These are phyloP conservation scores for Ivindomyrus marchei DNA, from an alignment of 2,113 vertebrate genomes.

Conservation along the genomic window DNA sequence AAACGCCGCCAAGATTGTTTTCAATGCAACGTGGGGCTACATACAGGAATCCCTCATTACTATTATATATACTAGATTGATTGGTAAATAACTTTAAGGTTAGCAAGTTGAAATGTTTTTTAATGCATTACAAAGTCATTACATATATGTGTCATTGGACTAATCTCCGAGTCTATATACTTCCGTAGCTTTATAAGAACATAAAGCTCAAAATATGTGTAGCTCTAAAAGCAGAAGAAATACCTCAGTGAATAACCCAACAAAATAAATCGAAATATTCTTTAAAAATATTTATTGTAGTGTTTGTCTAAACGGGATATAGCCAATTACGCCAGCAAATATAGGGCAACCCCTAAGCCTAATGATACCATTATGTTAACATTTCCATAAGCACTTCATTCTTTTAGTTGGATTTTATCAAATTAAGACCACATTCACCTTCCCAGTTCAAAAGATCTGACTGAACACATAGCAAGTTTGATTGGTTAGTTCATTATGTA, in stretches of 20 bases:
- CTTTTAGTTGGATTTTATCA: neutral
- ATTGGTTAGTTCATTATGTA: too few species aligned
- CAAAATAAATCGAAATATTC: neutral
- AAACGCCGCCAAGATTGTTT: neutral
- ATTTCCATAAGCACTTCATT: neutral
- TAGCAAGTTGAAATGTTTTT: neutral
- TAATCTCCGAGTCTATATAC: neutral
- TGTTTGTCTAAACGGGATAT: neutral
- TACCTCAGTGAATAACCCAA: neutral
- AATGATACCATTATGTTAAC: neutral
- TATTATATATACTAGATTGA: neutral
- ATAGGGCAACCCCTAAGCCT: neutral
- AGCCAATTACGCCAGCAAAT: neutral
- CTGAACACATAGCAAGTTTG: too few species aligned
- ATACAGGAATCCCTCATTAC: neutral
- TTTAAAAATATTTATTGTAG: neutral
- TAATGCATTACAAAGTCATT: too few species aligned
- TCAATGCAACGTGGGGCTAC: neutral
- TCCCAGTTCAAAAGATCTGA: too few species aligned
- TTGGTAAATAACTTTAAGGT: neutral
- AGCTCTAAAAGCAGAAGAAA: neutral
- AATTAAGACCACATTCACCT: neutral
- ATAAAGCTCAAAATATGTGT: neutral
- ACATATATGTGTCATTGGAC: neutral
- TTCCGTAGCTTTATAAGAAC: neutral